Base-by-base conservation (phyloP, 1,140 invertebrate species). In the Potamilus streckersoni region DNA sequence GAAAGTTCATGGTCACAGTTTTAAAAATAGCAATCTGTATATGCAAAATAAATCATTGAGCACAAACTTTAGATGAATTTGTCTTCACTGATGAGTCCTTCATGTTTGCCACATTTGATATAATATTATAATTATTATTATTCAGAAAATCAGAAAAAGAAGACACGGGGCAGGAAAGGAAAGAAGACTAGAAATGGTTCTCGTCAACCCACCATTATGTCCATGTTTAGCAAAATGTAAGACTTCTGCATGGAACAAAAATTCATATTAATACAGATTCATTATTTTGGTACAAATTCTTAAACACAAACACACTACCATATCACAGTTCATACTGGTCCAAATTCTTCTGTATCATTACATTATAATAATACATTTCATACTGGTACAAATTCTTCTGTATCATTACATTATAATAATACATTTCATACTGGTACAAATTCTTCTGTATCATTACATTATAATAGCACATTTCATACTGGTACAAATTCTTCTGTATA, bases 141-240 rank as follows among this genome's bases (percentile, higher is more conserved):
- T 72, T 23, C 62, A 74, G 65, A n/a, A 12, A 56, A 38, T n/a
- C 31, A 61, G 61, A 69, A 76, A 73, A 60, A 77, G 31, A 71
- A 60, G 66, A 38, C 74, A 60, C 65, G 49, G 56, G 20, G 73
- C n/a, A 71, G 65, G 62, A 73, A 79, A 61, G 59, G 58, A 20
- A 74, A 76, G 68, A 82, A 79, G 62, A 79, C 31, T 23, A 61
- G 23, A 23, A 73, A 27, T n/a, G 31, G 58, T 23, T 57, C 56
- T 12, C 73, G 61, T 19, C 83, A 84, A 61, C 83, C 80, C 27
- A 76, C 81, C 15, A 83, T 84, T 49, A 68, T 59, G 8, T 69
- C 80, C 1, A 84, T 84, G 83, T 83, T 84, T 60, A 31, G 56
- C 14, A 84, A 79, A 80, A 69, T 71, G 80, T 83, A 68, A 74